phyloP scores from a whole-genome alignment of 1,140 invertebrate genomes.

The Teleogryllus occipitalis region DNA sequence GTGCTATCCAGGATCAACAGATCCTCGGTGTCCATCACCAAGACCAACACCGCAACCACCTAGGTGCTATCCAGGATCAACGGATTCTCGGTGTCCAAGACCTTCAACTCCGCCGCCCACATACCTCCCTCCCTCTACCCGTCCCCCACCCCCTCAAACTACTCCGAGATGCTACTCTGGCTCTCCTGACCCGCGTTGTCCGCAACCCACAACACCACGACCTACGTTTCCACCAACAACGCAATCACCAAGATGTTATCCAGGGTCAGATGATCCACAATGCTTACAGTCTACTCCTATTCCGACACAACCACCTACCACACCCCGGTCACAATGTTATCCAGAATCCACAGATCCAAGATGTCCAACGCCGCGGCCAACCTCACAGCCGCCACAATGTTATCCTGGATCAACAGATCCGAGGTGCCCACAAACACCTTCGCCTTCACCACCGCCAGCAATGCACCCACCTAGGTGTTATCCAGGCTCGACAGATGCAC shows the following conservation, averaged over 20 bases:
- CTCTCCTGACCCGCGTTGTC: slow-evolving; percentile 29
- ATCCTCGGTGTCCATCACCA: slow-evolving; percentile 33
- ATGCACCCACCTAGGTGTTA: slow-evolving; percentile 30
- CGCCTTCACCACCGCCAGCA: slow-evolving; percentile 22
- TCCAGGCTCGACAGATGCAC: slow-evolving; percentile 35
- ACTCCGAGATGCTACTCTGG: slow-evolving; percentile 29
- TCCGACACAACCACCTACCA: slow-evolving; percentile 24
- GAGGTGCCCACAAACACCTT: slow-evolving; percentile 2
- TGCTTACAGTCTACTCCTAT: slow-evolving; percentile 35
- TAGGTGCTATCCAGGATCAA: slow-evolving; percentile 31
- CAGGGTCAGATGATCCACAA: slow-evolving; percentile 37
- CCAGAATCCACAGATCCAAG: slow-evolving; percentile 33
- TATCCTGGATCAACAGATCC: slow-evolving; percentile 32
- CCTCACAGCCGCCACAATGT: slow-evolving; percentile 27
- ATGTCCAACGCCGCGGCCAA: slow-evolving; percentile 17
- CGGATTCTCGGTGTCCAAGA: slow-evolving; percentile 27
- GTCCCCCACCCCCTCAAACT: slow-evolving; percentile 12
- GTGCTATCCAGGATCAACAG: slow-evolving; percentile 32
- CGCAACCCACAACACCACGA: slow-evolving; percentile 20
- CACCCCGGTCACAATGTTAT: slow-evolving; percentile 18
- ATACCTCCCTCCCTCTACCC: too few species aligned
- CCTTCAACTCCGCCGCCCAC: slow-evolving; percentile 1
- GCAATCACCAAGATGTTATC: slow-evolving; percentile 33
- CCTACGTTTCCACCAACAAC: slow-evolving; percentile 21
- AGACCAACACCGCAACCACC: slow-evolving; percentile 23